Base-by-base conservation (phyloP, 2,113 vertebrate species). In the Leptobrachium ailaonicum region DNA sequence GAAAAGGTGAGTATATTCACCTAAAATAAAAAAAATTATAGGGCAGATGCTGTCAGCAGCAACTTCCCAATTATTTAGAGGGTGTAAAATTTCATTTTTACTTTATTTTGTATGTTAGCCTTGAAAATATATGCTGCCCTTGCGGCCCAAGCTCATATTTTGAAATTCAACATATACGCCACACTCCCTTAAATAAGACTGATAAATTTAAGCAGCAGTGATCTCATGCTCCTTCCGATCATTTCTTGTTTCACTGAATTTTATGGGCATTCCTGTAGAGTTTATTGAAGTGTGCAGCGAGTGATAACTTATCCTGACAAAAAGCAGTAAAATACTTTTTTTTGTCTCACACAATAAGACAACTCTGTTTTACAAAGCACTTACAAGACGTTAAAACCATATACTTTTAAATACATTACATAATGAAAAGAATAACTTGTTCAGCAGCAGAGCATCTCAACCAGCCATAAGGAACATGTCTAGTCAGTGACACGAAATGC, bases 241-340 rank as follows among this genome's bases (percentile, higher is more conserved):
- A 73, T 80, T 80, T 73, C 71, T 80, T 80, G 58, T 79, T 73
- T 80, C 71, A 80, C 13, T 67, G 62, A 80, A 53, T 80, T 73
- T 80, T 80, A 80, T 80, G 71, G 70, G 66, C 73, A 80, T 80
- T 80, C 71, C 71, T 73, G 78, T 80, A 66, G 40, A 45, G 78
- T 67, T 70, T 73, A 73, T 20, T 80, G 78, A 73, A 80, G 71
- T 80, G 78, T 80, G 66, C 70, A 80, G 71, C 63, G 40, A 58
- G 78, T 66, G 40, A 73, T 80, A 79, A 73, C 11, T 80, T 73
- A 80, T 80, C 78, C 63, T 67, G 78, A 80, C 71, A 45, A 43
- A 73, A 62, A 58, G 63, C 47, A 67, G 73, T 73, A 80, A 80
- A 73, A 80, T 63, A 67, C 72, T 80, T 71, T 77, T 79, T 77